These are phyloP conservation scores for Listronotus bonariensis DNA, from an alignment of 1,140 invertebrate species.

Conservation along the genomic window DNA sequence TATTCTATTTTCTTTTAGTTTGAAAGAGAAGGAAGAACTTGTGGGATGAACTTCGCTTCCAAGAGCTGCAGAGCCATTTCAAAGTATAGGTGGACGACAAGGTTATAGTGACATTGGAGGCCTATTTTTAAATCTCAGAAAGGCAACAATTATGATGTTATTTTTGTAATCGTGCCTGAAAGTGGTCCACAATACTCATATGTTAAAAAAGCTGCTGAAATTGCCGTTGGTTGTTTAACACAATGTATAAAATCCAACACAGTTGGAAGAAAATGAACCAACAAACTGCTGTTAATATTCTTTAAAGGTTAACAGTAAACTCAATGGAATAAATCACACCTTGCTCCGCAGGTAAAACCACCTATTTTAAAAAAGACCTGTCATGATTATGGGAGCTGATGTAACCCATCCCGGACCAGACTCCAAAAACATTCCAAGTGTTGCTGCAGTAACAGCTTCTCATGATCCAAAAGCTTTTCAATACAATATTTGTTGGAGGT, in stretches of 20 bases:
- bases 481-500: slow-evolving; percentile 72
- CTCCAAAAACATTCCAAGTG: slow-evolving; percentile 70
- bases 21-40: slow-evolving; percentile 7
- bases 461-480: slow-evolving; percentile 67
- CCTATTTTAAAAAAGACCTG: slow-evolving; percentile 49
- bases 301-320: slow-evolving; percentile 85
- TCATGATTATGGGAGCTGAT: slow-evolving; percentile 70
- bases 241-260: slow-evolving; percentile 78
- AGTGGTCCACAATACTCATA: slow-evolving; percentile 49
- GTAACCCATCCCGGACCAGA: slow-evolving; percentile 85
- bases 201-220: slow-evolving; percentile 79
- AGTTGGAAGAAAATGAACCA: slow-evolving; percentile 54
- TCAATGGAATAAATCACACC: slow-evolving; percentile 72
- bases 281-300: slow-evolving; percentile 70
- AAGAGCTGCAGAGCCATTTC: slow-evolving; percentile 29
- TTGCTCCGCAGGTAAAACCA: slow-evolving; percentile 36
- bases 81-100: slow-evolving; percentile 18
- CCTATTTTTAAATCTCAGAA: slow-evolving; percentile 31
- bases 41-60: slow-evolving; percentile 34
- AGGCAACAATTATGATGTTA: slow-evolving; percentile 53
- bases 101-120: slow-evolving; percentile 21
- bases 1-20: slow-evolving; percentile 36
- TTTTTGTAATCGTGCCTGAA: slow-evolving; percentile 62
- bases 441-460: slow-evolving; percentile 81
- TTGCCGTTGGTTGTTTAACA: slow-evolving; percentile 74